Base-by-base conservation (phyloP, 2,888 invertebrate species). In the Heliconius hortense region DNA sequence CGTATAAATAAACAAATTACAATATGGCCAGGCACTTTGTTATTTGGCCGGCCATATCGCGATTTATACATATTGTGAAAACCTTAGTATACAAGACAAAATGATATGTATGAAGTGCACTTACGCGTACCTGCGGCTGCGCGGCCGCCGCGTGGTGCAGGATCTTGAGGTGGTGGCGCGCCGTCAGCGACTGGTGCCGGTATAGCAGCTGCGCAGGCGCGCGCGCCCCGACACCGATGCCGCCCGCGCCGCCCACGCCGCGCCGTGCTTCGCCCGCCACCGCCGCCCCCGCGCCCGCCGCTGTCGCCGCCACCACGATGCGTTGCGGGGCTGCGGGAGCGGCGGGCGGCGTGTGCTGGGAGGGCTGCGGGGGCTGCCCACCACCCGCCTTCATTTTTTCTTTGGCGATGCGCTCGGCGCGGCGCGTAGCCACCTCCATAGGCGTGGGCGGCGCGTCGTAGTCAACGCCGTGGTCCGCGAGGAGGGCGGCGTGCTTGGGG, bases 371-470 rank as follows among this genome's bases (percentile, higher is more conserved):
- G 94, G 83, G 95, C 63, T 80, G 81, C 67, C 79, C 73, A 71
- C 79, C 70, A 2, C 90, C 88, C 39, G 88, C 92, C 83, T 95
- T 95, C 79, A 96, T 95, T 88, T 98, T 97, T 85, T 98, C 98
- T 84, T 97, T 96, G 18, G 97, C 96, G 80, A 98, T 96, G 82
- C 98, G 95, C 84, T 98, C 98, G 24, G 97, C 97, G 84, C 98
- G 95, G 77, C 96, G 95, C 39, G 95, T 92, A 24, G 97, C 98
- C 72, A 98, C 96, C 83, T 97, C 97, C 81, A 96, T 95, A 0
- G 98, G 98, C 81, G 96, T 94, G 71, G 97, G 93, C 10, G 98
- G 98, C 86, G 95, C 95, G 84, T 99, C 98, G 86, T 98, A 97
- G 83, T 96, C 96, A 77, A 99, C 97, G 56, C 97, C 97, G 86